phyloP scores from a whole-genome alignment of 1,140 invertebrate genomes.

The Drosophila grimshawi region DNA sequence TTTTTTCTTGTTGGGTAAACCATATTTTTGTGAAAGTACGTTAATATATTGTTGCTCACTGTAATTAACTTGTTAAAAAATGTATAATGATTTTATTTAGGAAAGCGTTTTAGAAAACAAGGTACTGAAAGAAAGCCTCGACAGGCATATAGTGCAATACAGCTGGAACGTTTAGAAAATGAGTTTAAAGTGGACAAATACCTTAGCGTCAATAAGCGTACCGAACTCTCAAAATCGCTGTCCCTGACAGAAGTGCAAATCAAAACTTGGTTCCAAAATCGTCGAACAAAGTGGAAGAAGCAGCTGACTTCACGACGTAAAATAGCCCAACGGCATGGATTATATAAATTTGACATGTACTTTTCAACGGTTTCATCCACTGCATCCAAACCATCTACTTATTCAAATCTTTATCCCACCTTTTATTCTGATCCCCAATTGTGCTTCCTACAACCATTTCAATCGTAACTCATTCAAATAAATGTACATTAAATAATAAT shows the following conservation, averaged over 20 bases:
- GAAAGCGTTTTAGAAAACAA: constrained; percentile 91
- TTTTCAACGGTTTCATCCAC: constrained; percentile 26
- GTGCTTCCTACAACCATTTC: constrained; percentile 21
- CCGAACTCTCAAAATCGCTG: constrained; percentile 95
- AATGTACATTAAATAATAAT: background rate
- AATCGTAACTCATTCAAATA: background rate
- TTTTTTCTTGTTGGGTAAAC: too few relatives aligned
- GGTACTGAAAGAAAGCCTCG: constrained; percentile 96
- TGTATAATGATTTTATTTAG: constrained; percentile 62
- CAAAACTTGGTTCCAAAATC: constrained; percentile 98
- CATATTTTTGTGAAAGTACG: too few relatives aligned
- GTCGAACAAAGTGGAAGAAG: constrained; percentile 98
- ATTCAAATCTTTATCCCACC: constrained; percentile 5
- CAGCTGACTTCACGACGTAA: constrained; percentile 95
- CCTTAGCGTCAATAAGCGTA: constrained; percentile 96
- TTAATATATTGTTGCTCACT: too few relatives aligned
- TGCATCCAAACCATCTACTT: background rate
- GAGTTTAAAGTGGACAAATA: constrained; percentile 98
- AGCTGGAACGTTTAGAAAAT: constrained; percentile 94
- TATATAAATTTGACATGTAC: constrained; percentile 87
- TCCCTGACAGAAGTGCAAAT: constrained; percentile 97
- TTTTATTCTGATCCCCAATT: constrained; percentile 19
- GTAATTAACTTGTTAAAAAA: background rate
- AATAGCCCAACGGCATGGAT: constrained; percentile 93
- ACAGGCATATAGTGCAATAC: constrained; percentile 97